Conservation (phyloP, 1,140 invertebrate genomes). For the Harpegnathos saltator region DNA sequence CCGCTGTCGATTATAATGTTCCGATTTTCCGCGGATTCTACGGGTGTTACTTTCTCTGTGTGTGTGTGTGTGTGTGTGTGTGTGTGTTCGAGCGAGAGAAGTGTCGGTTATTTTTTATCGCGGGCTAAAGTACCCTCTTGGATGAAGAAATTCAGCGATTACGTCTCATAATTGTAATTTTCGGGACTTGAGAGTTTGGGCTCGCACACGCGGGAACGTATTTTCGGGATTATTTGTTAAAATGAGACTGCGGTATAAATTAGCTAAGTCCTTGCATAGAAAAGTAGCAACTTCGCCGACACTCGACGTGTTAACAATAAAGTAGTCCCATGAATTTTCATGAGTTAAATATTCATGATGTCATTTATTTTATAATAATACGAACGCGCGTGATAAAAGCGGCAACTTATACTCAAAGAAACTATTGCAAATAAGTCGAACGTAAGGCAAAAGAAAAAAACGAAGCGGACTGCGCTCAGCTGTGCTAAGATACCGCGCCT, state of each 20-base stretch:
- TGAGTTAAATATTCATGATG: conserved; percentile 56
- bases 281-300: conserved; percentile 35
- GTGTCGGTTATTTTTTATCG: no score
- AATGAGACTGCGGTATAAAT: conserved; percentile 16
- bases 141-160: background rate
- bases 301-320: conserved; percentile 52
- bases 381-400: conserved; percentile 1
- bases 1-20: no score
- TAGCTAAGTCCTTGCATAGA: conserved; percentile 49
- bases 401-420: conserved; percentile 23
- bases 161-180: conserved; percentile 5
- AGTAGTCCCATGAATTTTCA: conserved; percentile 54
- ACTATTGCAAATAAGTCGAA: conserved; percentile 24
- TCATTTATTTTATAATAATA: conserved; percentile 59
- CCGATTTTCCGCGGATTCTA: no score
- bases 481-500: background rate
- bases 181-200: background rate
- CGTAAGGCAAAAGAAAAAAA: background rate
- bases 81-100: no score
- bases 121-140: no score
- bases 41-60: no score
- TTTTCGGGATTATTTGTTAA: conserved; percentile 37
- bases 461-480: background rate
- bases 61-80: no score
- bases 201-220: background rate